A percentile compares a stretch with the other conserved stretches of the same genome.
These are phyloP conservation scores for Sarcophaga peregrina DNA, from an alignment of 1,140 invertebrate genomes.

Conservation along the genomic window DNA sequence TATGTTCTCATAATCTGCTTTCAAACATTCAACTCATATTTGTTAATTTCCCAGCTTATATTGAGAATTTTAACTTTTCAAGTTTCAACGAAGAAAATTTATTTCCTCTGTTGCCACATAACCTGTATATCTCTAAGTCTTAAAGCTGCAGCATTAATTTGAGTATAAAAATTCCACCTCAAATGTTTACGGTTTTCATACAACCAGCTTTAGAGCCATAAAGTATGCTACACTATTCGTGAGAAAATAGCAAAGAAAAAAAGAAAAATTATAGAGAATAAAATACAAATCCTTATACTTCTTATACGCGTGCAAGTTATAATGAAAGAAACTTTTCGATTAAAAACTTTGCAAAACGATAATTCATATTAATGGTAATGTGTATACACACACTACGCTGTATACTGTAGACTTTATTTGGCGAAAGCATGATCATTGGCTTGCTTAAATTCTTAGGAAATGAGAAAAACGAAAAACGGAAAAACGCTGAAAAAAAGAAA, in stretches of 20 bases:
- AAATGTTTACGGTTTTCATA: background rate
- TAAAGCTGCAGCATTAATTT: slow-evolving; percentile 5
- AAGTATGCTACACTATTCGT: too few species aligned
- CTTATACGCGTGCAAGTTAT: background rate
- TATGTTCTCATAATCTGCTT: background rate
- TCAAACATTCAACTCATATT: background rate
- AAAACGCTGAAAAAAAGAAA: background rate
- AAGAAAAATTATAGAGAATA: too few species aligned
- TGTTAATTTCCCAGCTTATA: background rate
- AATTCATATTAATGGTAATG: slow-evolving; percentile 25
- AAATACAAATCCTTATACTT: background rate
- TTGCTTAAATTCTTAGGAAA: background rate
- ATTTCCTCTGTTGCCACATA: background rate
- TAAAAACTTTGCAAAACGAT: slow-evolving; percentile 6
- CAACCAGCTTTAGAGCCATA: too few species aligned
- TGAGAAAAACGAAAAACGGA: background rate
- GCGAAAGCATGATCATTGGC: slow-evolving; percentile 10
- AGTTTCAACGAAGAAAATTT: background rate
- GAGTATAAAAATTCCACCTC: background rate
- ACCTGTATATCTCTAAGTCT: background rate
- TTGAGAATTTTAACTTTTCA: background rate
- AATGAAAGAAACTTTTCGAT: slow-evolving; percentile 27
- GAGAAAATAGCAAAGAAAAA: too few species aligned
- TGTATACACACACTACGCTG: background rate
- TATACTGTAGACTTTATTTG: background rate